Conservation (phyloP, 2,113 vertebrate species). For the Nothocercus nigrocapillus region DNA sequence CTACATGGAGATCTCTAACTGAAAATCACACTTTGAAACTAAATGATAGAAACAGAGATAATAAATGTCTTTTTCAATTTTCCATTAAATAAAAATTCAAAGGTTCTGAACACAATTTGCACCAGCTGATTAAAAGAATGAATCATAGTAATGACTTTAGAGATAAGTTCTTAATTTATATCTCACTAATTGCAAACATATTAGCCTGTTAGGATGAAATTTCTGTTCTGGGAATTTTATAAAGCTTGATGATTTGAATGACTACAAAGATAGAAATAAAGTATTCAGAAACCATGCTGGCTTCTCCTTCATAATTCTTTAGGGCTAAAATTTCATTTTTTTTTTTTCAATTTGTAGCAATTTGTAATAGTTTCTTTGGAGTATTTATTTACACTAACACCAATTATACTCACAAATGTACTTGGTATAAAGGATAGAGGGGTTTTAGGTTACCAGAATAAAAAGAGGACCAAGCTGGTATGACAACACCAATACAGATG, state of each 20-base stretch:
- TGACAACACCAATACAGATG: not conserved
- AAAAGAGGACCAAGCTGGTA: not conserved
- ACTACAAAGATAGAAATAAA: not conserved
- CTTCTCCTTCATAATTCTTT: not conserved
- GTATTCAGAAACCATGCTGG: not conserved
- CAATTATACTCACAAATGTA: not conserved
- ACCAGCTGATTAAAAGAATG: conserved; percentile 10
- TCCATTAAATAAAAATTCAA: not conserved
- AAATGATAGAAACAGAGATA: not conserved
- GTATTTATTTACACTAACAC: not conserved
- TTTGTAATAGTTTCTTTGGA: not conserved
- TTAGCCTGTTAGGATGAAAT: conserved; percentile 14
- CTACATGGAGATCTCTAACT: not conserved
- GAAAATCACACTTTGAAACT: conserved; percentile 20
- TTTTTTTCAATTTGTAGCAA: not conserved
- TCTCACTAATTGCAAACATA: not conserved
- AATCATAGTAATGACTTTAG: not conserved
- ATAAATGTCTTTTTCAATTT: not conserved
- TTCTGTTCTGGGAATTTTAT: conserved; percentile 9
- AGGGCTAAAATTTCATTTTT: not conserved
- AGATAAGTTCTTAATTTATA: conserved; percentile 28
- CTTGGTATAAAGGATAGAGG: not conserved
- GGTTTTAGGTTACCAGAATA: not conserved
- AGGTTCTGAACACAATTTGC: conserved; percentile 7
- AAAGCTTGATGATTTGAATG: not conserved